Base-by-base conservation (phyloP, 2,888 invertebrate genomes). In the Electrophaes corylata region DNA sequence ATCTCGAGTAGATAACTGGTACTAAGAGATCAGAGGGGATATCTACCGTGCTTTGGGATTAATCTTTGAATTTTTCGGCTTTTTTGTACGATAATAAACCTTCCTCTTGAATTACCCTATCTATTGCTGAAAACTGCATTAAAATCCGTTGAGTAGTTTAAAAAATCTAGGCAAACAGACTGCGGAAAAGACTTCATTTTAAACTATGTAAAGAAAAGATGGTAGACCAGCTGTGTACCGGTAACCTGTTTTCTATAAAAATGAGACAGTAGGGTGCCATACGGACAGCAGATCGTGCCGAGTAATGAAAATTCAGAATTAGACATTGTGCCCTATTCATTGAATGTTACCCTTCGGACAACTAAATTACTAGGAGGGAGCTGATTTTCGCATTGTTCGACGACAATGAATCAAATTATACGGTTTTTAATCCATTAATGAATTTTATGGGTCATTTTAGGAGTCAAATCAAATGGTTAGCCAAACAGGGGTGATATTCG, bases 261-360 rank as follows among this genome's bases (percentile, higher is more conserved):
- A n/a, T 31, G 18, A 45, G n/a, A 1, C 20, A 8, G 37, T 3
- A 40, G 62, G 57, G 62, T 44, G 67, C 69, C 35, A 14, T 10
- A 16, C 66, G 53, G 52, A 47, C 39, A 16, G n/a, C 37, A 8
- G 16, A 37, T 16, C 44, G 44, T 61, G 64, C 65, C 56, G 52
- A 65, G 73, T 72, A 83, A 85, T 84, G 77, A 77, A 78, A 67
- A 54, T 75, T 81, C 79, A 67, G 76, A 84, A 83, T 83, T 81
- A 80, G 68, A 80, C 59, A 78, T 79, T 79, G 79, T 77, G 67
- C 59, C 62, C 65, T 68, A 70, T 73, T 71, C 71, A 75, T 71
- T 72, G 70, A 74, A 76, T 74, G 31, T 72, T 73, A 75, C 67
- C 75, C 78, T 66, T 59, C 65, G 69, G 63, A 59, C 40, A 54